Percentiles rank a stretch among this genome's conserved stretches.
Evolutionary conservation across 1,140 invertebrate species (phyloP).

Genomic region (Tetramorium alpestre): DNA sequence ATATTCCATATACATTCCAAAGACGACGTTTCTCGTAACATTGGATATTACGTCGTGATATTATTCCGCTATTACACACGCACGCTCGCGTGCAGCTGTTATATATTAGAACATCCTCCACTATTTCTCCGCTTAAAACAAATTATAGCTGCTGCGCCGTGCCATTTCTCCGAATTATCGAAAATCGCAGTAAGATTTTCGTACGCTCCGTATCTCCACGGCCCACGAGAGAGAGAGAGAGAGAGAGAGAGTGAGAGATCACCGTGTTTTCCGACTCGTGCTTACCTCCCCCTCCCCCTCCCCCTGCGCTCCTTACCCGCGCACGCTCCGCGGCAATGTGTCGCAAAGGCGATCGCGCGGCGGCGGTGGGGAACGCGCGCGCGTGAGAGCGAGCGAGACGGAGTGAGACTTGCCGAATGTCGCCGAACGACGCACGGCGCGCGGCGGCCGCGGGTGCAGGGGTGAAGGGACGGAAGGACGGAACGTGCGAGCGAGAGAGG

Average conservation of each 20-base stretch:
- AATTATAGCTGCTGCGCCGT: neutral
- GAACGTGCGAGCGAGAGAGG: conserved; percentile 70
- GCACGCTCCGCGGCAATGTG: conserved; percentile 59
- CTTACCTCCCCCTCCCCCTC: conserved; percentile 18
- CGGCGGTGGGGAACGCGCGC: neutral
- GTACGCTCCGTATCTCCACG: neutral
- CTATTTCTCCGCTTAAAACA: neutral
- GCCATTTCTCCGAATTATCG: neutral
- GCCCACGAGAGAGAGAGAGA: neutral
- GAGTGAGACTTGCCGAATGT: conserved; percentile 48
- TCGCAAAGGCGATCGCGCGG: conserved; percentile 59
- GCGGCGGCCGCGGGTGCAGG: neutral
- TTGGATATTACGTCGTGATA: neutral
- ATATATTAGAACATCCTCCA: neutral
- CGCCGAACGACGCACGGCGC: conserved; percentile 5
- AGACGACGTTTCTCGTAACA: neutral
- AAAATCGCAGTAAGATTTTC: conserved; percentile 26
- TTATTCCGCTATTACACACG: neutral
- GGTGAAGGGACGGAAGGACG: conserved; percentile 58
- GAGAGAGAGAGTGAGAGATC: conserved; percentile 48
- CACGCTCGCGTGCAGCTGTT: neutral
- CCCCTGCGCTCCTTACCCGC: conserved; percentile 30
- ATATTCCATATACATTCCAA: neutral
- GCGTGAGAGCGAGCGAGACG: conserved; percentile 53
- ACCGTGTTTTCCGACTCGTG: conserved; percentile 79